Conservation (phyloP, 1,140 invertebrate species). For the Vanessa tameamea region DNA sequence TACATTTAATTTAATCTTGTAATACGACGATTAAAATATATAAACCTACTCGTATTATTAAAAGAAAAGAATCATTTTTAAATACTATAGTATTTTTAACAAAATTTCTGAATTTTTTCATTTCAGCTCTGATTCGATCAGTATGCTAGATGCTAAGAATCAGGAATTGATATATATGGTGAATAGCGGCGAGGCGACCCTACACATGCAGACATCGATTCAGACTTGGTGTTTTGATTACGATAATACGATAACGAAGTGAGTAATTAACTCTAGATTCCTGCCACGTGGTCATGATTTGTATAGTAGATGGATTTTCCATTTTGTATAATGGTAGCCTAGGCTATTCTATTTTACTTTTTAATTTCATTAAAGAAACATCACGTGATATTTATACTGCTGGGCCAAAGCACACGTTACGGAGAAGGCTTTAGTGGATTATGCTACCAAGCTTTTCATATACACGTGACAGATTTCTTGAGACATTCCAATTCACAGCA, state of each 20-base stretch:
- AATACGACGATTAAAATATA: background rate
- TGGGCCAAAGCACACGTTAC: too few relatives aligned
- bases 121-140: conserved; percentile 54
- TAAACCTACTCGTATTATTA: conserved; percentile 5
- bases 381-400: too few relatives aligned
- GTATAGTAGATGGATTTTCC: too few relatives aligned
- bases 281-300: too few relatives aligned
- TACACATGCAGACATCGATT: conserved; percentile 55
- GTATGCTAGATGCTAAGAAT: conserved; percentile 48
- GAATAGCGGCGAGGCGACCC: conserved; percentile 55
- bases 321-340: too few relatives aligned
- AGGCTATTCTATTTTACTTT: too few relatives aligned
- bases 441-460: too few relatives aligned
- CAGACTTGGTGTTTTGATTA: conserved; percentile 53
- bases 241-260: conserved; percentile 46
- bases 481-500: too few relatives aligned
- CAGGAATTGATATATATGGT: conserved; percentile 54
- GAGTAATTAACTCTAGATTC: conserved; percentile 21
- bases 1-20: too few relatives aligned
- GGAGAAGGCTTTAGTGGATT: too few relatives aligned
- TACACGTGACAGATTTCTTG: background rate
- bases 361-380: too few relatives aligned
- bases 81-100: too few relatives aligned
- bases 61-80: background rate
- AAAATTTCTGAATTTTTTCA: background rate